phyloP scores from a whole-genome alignment of 2,113 vertebrate species.

The Tachysurus fulvidraco region DNA sequence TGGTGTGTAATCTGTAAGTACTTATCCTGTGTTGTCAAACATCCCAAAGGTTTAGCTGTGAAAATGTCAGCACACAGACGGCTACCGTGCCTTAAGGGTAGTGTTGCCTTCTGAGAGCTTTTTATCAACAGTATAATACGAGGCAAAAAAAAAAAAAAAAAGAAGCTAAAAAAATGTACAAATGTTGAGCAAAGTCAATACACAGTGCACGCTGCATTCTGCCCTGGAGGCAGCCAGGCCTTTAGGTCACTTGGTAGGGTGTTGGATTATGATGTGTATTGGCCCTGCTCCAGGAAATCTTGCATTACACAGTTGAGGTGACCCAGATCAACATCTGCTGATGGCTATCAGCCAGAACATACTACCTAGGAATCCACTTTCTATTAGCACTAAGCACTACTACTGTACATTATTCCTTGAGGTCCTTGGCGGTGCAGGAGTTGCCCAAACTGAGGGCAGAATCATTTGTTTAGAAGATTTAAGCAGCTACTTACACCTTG shows the following conservation, averaged over 20 bases:
- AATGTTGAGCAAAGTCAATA: slow-evolving; percentile 21
- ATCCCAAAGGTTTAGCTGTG: neutral
- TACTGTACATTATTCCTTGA: neutral
- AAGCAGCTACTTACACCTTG: neutral
- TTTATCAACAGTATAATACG: slow-evolving; percentile 9
- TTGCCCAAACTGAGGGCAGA: neutral
- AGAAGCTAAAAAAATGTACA: slow-evolving; percentile 1
- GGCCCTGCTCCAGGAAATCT: slow-evolving; percentile 6
- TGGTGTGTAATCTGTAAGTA: neutral
- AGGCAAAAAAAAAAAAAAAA: neutral
- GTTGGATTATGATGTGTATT: slow-evolving; percentile 18
- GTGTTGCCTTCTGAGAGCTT: slow-evolving; percentile 14
- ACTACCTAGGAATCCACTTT: neutral
- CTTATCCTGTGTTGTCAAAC: neutral
- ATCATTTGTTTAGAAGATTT: neutral
- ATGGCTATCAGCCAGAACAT: slow-evolving; percentile 15
- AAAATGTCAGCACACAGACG: neutral
- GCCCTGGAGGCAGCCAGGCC: slow-evolving; percentile 21
- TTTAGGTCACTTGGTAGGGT: slow-evolving; percentile 19
- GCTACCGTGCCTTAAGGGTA: slow-evolving; percentile 15
- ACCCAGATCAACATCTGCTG: slow-evolving; percentile 40
- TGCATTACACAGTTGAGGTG: slow-evolving; percentile 21
- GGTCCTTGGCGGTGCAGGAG: neutral
- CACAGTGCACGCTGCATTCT: neutral
- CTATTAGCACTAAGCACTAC: neutral